Conservation (phyloP, 2,113 vertebrate species). For the Chloropsis hardwickii region DNA sequence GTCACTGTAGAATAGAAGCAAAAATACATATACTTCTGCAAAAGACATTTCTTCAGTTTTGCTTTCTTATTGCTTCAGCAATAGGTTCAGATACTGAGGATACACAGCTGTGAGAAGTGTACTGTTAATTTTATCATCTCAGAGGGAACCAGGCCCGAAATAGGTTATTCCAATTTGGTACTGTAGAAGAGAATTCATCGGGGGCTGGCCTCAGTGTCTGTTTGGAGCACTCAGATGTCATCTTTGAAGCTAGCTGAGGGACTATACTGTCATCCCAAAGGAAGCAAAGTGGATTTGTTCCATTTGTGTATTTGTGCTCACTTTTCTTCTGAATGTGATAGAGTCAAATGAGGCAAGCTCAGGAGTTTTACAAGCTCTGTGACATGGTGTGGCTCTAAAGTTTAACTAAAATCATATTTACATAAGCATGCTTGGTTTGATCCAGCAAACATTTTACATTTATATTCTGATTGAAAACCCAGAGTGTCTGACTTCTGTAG, state of each 20-base stretch:
- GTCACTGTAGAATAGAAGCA: constrained; percentile 42
- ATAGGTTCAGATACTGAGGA: constrained; percentile 1
- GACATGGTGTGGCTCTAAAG: neutral
- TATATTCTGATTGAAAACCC: neutral
- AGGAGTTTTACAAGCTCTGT: neutral
- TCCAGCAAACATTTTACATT: neutral
- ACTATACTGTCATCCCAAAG: neutral
- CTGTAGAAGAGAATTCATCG: neutral
- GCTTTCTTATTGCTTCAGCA: neutral
- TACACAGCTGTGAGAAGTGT: constrained; percentile 11
- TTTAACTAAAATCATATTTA: neutral
- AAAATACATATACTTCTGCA: neutral
- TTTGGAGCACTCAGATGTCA: neutral
- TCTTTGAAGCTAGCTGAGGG: neutral
- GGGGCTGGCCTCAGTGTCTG: neutral
- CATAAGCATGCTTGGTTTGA: neutral
- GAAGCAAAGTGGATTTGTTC: neutral
- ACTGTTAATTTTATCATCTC: constrained; percentile 62
- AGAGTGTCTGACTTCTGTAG: neutral
- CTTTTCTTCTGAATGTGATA: neutral
- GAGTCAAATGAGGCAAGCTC: neutral
- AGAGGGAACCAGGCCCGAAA: constrained; percentile 55
- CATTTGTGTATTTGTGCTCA: neutral
- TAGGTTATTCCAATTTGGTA: constrained; percentile 57
- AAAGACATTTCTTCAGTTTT: neutral